Conservation (phyloP, 2,797 vertebrate genomes). For the Gymnodraco acuticeps region DNA sequence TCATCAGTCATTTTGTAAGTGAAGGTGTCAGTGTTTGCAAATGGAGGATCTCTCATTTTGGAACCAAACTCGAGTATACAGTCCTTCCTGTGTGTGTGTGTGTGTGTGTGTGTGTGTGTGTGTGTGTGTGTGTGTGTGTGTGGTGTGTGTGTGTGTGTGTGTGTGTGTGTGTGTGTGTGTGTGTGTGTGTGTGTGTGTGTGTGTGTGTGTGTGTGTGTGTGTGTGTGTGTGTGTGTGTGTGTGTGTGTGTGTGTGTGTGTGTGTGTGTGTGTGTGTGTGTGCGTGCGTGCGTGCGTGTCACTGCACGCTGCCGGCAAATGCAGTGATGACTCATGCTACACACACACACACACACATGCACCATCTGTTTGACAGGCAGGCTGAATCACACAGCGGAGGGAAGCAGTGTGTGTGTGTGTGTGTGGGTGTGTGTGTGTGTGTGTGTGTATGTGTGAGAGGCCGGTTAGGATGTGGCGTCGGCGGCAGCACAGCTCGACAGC, state of each 20-base stretch:
- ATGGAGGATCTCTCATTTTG: conserved; percentile 48
- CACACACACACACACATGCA: conserved; percentile 57
- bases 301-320: conserved; percentile 78
- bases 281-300: conserved; percentile 38
- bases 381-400: conserved; percentile 53
- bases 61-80: conserved; percentile 34
- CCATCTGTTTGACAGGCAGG: conserved; percentile 63
- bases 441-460: conserved; percentile 2
- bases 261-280: conserved; percentile 37
- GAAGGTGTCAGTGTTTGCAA: conserved; percentile 36
- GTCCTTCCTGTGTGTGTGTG: conserved; percentile 40
- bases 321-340: conserved; percentile 86
- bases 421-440: conserved; percentile 14
- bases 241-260: conserved; percentile 38
- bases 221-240: conserved; percentile 40
- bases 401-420: conserved; percentile 28
- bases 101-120: conserved; percentile 38
- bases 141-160: conserved; percentile 41
- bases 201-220: conserved; percentile 38
- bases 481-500: conserved; percentile 21
- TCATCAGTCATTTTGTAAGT: conserved; percentile 24
- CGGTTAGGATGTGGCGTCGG: conserved; percentile 32
- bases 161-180: conserved; percentile 41
- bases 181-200: conserved; percentile 39
- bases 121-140: conserved; percentile 42